phyloP scores from a whole-genome alignment of 2,888 invertebrate genomes.

The Melanchra persicariae region DNA sequence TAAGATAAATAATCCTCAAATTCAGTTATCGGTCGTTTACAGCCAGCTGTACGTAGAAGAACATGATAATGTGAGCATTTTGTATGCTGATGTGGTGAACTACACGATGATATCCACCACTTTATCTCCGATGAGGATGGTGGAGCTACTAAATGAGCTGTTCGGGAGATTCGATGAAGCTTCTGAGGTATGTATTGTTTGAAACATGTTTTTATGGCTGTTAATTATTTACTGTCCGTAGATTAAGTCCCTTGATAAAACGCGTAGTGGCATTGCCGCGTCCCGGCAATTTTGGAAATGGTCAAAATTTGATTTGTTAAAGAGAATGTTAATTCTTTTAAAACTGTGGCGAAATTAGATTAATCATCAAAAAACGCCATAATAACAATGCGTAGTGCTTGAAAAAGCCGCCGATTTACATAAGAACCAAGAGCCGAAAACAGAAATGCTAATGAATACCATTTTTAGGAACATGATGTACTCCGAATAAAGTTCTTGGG shows the following conservation, averaged over 20 bases:
- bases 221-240: too few relatives aligned
- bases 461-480: constrained; percentile 92
- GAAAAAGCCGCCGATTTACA: too few relatives aligned
- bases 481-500: constrained; percentile 97
- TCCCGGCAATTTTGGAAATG: too few relatives aligned
- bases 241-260: too few relatives aligned
- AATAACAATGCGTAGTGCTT: too few relatives aligned
- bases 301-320: too few relatives aligned
- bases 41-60: constrained; percentile 97
- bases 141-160: constrained; percentile 96
- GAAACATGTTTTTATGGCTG: background rate
- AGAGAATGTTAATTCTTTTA: too few relatives aligned
- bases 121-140: constrained; percentile 94
- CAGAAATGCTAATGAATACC: background rate
- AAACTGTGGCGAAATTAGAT: too few relatives aligned
- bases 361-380: too few relatives aligned
- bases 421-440: too few relatives aligned
- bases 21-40: constrained; percentile 72
- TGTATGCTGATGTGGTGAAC: constrained; percentile 98
- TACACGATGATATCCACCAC: constrained; percentile 97
- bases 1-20: constrained; percentile 24
- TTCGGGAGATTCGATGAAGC: constrained; percentile 98
- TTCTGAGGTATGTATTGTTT: constrained; percentile 92
- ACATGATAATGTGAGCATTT: constrained; percentile 96
- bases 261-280: too few relatives aligned